Conservation (phyloP, 2,888 invertebrate genomes). For the Acheta domesticus region DNA sequence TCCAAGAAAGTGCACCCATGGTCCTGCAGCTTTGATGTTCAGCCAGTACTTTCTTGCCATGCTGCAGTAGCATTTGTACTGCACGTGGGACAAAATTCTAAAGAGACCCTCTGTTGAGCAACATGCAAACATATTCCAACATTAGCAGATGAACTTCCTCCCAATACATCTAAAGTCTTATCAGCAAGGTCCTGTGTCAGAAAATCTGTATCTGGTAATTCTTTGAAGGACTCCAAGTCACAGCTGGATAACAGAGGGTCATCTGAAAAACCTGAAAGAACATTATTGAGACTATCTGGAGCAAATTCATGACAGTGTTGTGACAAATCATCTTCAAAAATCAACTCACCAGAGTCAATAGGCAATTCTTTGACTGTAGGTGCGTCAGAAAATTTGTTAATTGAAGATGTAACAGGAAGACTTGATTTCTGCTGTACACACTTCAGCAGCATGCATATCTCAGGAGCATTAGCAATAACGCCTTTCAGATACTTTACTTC, state of each 20-base stretch:
- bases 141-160: not conserved
- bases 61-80: not conserved
- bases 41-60: not conserved
- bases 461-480: slow-evolving; percentile 54
- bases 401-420: slow-evolving; percentile 22
- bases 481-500: slow-evolving; percentile 57
- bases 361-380: not conserved
- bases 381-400: not conserved
- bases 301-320: not conserved
- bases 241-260: not conserved
- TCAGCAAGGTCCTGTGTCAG: too few species aligned
- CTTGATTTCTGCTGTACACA: slow-evolving; percentile 43
- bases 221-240: too few species aligned
- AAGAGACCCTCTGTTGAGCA: not conserved
- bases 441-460: slow-evolving; percentile 52
- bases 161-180: too few species aligned
- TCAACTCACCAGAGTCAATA: not conserved
- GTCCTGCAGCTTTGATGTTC: too few species aligned
- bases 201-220: too few species aligned
- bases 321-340: not conserved
- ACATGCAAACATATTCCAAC: not conserved
- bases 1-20: too few species aligned
- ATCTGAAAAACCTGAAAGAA: not conserved
- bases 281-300: not conserved
- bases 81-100: not conserved